These are phyloP conservation scores for Papilio polyxenes DNA, from an alignment of 1,140 invertebrate species.

Conservation along the genomic window DNA sequence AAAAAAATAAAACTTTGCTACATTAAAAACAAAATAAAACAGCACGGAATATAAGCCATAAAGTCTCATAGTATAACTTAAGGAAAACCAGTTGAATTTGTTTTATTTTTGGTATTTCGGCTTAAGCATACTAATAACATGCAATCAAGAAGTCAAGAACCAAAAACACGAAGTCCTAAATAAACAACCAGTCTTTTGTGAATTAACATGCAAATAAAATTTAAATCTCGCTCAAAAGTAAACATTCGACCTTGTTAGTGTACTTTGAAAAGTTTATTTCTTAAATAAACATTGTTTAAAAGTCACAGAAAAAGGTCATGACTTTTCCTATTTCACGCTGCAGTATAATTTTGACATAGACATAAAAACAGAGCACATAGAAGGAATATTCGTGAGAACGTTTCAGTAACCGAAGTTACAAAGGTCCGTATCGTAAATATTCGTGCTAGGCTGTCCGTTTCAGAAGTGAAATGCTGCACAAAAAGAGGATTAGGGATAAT, in stretches of 20 bases:
- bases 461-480: too few relatives aligned
- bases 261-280: conserved; percentile 4
- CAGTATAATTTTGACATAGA: neutral
- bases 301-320: neutral
- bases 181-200: neutral
- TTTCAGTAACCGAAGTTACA: too few relatives aligned
- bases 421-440: too few relatives aligned
- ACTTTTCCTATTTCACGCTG: neutral
- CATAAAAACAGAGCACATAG: too few relatives aligned
- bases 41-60: neutral
- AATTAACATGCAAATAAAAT: neutral
- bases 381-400: too few relatives aligned
- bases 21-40: neutral
- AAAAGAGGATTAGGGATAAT: too few relatives aligned
- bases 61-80: neutral
- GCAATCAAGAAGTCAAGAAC: neutral
- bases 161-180: conserved; percentile 12
- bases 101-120: neutral
- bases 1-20: too few relatives aligned
- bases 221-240: conserved; percentile 6
- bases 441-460: too few relatives aligned
- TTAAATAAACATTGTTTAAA: conserved; percentile 1
- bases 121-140: neutral
- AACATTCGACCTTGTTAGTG: neutral
- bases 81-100: neutral